These are phyloP conservation scores for Conopomorpha cramerella DNA, from an alignment of 1,140 invertebrate species.

Conservation along the genomic window DNA sequence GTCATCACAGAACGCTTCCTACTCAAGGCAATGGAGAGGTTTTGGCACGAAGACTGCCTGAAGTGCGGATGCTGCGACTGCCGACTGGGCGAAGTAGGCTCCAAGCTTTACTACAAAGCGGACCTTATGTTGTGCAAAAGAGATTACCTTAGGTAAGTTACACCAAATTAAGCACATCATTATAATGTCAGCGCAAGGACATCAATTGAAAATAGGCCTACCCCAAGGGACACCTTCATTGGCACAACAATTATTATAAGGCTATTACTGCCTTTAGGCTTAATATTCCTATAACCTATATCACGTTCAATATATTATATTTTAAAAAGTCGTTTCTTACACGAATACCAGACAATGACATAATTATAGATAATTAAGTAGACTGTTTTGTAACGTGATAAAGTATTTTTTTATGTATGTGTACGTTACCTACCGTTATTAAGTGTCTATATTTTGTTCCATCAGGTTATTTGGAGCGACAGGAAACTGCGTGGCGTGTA, in stretches of 20 bases:
- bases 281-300: not conserved
- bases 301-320: slow-evolving; percentile 8
- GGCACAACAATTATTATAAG: too few relatives aligned
- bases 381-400: too few relatives aligned
- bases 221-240: too few relatives aligned
- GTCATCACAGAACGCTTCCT: slow-evolving; percentile 76
- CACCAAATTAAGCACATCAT: too few relatives aligned
- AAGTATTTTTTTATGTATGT: slow-evolving; percentile 19
- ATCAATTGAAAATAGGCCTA: too few relatives aligned
- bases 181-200: too few relatives aligned
- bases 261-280: too few relatives aligned
- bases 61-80: slow-evolving; percentile 94
- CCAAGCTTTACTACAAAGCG: slow-evolving; percentile 89
- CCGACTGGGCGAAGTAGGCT: slow-evolving; percentile 88
- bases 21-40: slow-evolving; percentile 81
- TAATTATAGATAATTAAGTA: too few relatives aligned
- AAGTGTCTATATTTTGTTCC: too few relatives aligned
- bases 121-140: slow-evolving; percentile 91
- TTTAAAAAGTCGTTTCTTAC: slow-evolving; percentile 18
- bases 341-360: too few relatives aligned
- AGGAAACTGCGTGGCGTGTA: slow-evolving; percentile 89
- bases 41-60: slow-evolving; percentile 94
- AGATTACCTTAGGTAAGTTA: slow-evolving; percentile 85
- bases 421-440: too few relatives aligned
- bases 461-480: slow-evolving; percentile 88